Conservation (phyloP, 2,888 invertebrate genomes). For the Eristalis intricaria region DNA sequence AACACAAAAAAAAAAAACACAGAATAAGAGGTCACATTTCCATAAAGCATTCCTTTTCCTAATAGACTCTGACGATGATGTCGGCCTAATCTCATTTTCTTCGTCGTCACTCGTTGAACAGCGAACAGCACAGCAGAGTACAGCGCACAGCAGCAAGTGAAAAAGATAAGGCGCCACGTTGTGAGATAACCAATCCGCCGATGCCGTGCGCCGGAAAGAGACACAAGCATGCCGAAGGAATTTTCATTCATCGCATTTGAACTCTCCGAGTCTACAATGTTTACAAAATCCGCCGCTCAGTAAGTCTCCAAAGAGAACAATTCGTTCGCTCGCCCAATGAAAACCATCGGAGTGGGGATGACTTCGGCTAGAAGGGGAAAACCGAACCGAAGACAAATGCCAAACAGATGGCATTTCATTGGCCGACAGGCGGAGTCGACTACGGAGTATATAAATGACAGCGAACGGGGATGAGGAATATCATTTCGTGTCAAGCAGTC, state of each 20-base stretch:
- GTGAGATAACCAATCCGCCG: constrained; percentile 56
- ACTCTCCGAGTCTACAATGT: constrained; percentile 69
- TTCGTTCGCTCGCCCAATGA: neutral
- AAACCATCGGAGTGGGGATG: constrained; percentile 52
- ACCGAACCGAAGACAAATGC: constrained; percentile 67
- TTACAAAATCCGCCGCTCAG: constrained; percentile 49
- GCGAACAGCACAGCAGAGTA: too few relatives aligned
- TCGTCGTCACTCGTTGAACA: constrained; percentile 31
- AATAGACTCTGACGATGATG: constrained; percentile 34
- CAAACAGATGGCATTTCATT: constrained; percentile 71
- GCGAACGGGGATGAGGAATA: constrained; percentile 76
- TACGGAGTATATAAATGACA: constrained; percentile 76
- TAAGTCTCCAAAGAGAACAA: constrained; percentile 58
- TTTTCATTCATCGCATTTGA: constrained; percentile 63
- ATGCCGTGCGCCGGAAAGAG: constrained; percentile 41
- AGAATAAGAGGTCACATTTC: constrained; percentile 56
- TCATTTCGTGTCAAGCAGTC: constrained; percentile 76
- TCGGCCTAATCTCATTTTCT: constrained; percentile 61
- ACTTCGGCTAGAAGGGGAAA: constrained; percentile 68
- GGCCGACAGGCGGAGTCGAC: constrained; percentile 76
- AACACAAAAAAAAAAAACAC: too few relatives aligned
- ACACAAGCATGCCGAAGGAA: constrained; percentile 44
- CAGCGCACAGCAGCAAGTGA: constrained; percentile 39
- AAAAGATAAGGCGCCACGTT: constrained; percentile 72
- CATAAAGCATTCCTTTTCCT: constrained; percentile 49